Base-by-base conservation (phyloP, 2,113 vertebrate species). In the Alligator mississippiensis region DNA sequence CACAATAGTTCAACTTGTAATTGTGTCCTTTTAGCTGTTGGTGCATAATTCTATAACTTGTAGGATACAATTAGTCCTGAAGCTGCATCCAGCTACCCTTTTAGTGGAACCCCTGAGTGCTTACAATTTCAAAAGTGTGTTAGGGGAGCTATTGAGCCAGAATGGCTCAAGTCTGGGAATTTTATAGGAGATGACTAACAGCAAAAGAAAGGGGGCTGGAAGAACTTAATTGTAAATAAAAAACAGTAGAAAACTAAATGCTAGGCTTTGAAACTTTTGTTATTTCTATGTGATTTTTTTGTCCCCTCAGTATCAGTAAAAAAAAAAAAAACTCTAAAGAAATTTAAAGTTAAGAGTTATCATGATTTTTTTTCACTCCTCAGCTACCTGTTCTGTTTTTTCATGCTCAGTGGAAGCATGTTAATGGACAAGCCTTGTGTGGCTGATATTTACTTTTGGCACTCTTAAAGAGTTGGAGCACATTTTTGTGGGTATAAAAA, bases 101-200 rank as follows among this genome's bases (percentile, higher is more conserved):
- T 97, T 94, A 96, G 86, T 96, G 94, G 93, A 97, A 96, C 90
- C 96, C 97, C 96, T 97, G 96, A 98, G 96, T 96, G 87, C 94
- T 97, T 97, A 96, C 72, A 96, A 95, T 97, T 96, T 93, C 85
- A 97, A 97, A 96, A 92, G 84, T 90, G 77, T 93, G 76, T 96
- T 96, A 96, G 93, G 95, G 93, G 94, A 98, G 87, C 2, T 22
- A 96, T 96, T 95, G 85, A 97, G 87, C 80, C 96, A 93, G 34
- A 92, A 38, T 97, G 96, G 90, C 92, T 58, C 3, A 97, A 95
- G 86, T 8, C 21, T 88, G 82, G 76, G 55, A 87, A 91, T 93
- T 95, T 96, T 66, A 3, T 76, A 61, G 90, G 86, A 94, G 80
- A 95, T 54, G 58, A 91, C 80, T 93, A 91, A 91, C 83, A 75